Evolutionary conservation across 2,797 vertebrate genomes (phyloP).

Genomic region (Bradypodion pumilum): DNA sequence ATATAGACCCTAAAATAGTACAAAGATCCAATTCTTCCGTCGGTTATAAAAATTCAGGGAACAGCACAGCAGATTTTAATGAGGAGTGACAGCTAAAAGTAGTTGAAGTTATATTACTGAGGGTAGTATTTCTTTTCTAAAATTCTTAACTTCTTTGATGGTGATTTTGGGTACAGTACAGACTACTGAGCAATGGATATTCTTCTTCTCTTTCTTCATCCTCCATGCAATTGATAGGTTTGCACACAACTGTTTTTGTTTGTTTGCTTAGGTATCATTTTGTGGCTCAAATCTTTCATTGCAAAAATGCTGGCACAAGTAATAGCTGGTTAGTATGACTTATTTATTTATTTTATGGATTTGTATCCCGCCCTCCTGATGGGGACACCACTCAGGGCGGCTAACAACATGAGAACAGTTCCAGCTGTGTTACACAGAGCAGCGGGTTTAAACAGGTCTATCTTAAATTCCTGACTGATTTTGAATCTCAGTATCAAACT

Average conservation of each 20-base stretch:
- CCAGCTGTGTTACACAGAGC: too few species aligned
- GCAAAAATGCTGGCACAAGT: slow-evolving; percentile 11
- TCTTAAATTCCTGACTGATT: slow-evolving; percentile 26
- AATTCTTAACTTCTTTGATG: slow-evolving; percentile 19
- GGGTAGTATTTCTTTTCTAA: slow-evolving; percentile 22
- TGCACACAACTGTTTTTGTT: neutral
- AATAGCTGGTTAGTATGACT: neutral
- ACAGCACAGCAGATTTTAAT: neutral
- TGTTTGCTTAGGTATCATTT: neutral
- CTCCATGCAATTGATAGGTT: neutral
- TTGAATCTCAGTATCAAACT: neutral
- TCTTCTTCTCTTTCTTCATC: too few species aligned
- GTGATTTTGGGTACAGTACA: neutral
- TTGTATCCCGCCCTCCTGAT: too few species aligned
- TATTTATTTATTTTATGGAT: too few species aligned
- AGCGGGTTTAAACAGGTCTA: slow-evolving; percentile 27
- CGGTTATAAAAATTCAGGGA: slow-evolving; percentile 6
- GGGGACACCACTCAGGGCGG: too few species aligned
- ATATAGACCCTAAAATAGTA: slow-evolving; percentile 5
- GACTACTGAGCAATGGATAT: neutral
- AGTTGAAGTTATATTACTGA: slow-evolving; percentile 14
- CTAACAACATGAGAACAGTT: too few species aligned
- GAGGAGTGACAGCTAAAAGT: slow-evolving; percentile 17
- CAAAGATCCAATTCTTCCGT: neutral
- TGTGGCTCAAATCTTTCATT: neutral